phyloP scores from a whole-genome alignment of 1,140 invertebrate genomes.

The Calliphora vicina region DNA sequence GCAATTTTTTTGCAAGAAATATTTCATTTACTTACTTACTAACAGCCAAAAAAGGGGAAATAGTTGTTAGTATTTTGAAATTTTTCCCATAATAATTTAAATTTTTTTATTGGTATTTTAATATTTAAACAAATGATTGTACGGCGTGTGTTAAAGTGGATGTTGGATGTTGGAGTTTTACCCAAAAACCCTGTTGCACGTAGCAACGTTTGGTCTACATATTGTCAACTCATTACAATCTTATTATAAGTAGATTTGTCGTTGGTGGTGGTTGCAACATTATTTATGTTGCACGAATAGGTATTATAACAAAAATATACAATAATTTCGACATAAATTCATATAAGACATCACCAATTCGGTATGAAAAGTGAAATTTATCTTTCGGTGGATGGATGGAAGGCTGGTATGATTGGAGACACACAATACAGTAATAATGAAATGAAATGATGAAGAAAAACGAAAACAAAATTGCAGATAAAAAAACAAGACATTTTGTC shows the following conservation, averaged over 20 bases:
- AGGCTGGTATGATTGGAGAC: no score
- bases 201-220: neutral
- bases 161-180: neutral
- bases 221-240: neutral
- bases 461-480: no score
- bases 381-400: neutral
- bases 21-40: no score
- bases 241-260: neutral
- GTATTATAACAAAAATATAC: neutral
- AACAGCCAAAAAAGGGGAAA: neutral
- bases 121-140: neutral
- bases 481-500: neutral
- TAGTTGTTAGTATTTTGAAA: neutral
- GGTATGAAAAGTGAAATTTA: neutral
- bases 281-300: neutral
- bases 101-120: neutral
- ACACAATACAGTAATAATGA: neutral
- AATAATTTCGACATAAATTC: neutral
- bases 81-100: conserved; percentile 2
- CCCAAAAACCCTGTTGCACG: neutral
- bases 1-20: neutral
- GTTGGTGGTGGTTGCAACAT: neutral
- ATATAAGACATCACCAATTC: neutral
- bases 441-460: neutral
- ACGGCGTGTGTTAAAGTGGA: neutral